A percentile compares a stretch with the other conserved stretches of the same genome.
Evolutionary conservation across 2,797 vertebrate species (phyloP).

Genomic region (Lacerta bilineata): DNA sequence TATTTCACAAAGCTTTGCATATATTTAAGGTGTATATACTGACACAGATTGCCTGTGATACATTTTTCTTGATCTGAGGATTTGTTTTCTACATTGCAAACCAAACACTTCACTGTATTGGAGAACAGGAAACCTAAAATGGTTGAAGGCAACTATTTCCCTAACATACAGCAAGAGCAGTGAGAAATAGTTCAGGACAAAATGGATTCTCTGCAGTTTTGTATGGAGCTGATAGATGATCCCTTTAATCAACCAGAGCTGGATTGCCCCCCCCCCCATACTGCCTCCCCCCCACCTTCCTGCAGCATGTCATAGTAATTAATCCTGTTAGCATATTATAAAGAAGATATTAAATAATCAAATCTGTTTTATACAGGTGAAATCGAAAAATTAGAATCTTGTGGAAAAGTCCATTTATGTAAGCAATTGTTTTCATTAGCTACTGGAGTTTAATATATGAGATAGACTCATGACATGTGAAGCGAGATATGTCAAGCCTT

Average conservation of each 20-base stretch:
- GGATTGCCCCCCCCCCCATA: too few species aligned
- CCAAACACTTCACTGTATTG: background rate
- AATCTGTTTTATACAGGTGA: background rate
- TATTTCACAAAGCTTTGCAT: fast-evolving
- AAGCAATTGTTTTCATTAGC: too few species aligned
- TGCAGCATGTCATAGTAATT: too few species aligned
- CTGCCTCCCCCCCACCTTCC: too few species aligned
- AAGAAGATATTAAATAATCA: background rate
- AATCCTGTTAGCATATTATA: background rate
- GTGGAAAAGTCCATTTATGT: too few species aligned
- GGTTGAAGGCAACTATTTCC: conserved; percentile 51
- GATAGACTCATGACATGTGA: too few species aligned
- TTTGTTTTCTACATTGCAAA: background rate
- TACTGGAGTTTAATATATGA: too few species aligned
- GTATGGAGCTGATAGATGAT: background rate
- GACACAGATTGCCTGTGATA: fast-evolving
- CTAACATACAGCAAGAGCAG: conserved; percentile 16
- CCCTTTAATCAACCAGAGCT: fast-evolving
- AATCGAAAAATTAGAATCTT: too few species aligned
- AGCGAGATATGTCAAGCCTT: too few species aligned
- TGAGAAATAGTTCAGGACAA: conserved; percentile 34
- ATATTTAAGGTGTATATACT: background rate
- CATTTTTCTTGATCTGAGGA: background rate
- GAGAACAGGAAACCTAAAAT: conserved; percentile 30
- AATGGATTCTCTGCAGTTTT: conserved; percentile 52